phyloP scores from a whole-genome alignment of 2,797 vertebrate genomes.

The Pseudochromis fuscus region DNA sequence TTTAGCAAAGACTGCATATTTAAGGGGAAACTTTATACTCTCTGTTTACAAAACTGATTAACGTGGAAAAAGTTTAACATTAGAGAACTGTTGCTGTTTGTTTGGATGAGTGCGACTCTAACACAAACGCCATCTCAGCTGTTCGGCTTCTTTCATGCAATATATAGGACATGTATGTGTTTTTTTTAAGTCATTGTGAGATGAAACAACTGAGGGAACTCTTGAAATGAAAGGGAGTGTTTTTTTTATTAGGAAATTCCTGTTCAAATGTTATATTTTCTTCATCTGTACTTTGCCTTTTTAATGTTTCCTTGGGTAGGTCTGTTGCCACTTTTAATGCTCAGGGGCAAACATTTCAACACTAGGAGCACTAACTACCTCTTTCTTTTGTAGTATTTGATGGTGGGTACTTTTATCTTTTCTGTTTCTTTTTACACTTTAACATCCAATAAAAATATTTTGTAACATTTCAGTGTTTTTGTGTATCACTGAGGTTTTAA shows the following conservation, averaged over 20 bases:
- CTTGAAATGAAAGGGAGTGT: constrained; percentile 26
- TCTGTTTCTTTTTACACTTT: constrained; percentile 23
- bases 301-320: constrained; percentile 16
- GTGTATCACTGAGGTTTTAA: not conserved
- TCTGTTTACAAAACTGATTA: constrained; percentile 2
- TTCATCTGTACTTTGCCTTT: constrained; percentile 4
- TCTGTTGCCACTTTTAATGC: constrained; percentile 18
- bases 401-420: not conserved
- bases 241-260: not conserved
- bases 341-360: constrained; percentile 43
- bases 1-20: constrained; percentile 13
- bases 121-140: constrained; percentile 18
- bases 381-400: constrained; percentile 24
- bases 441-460: constrained; percentile 39
- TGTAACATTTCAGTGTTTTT: constrained; percentile 16
- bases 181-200: not conserved
- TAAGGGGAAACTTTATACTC: not conserved
- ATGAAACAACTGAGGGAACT: constrained; percentile 5
- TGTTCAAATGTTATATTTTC: not conserved
- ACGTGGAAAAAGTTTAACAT: not conserved
- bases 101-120: constrained; percentile 8
- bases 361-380: constrained; percentile 55
- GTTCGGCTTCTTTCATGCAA: constrained; percentile 22
- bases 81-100: not conserved
- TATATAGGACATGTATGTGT: not conserved